phyloP scores from a whole-genome alignment of 2,113 vertebrate species.

The Sinosuthora webbiana region DNA sequence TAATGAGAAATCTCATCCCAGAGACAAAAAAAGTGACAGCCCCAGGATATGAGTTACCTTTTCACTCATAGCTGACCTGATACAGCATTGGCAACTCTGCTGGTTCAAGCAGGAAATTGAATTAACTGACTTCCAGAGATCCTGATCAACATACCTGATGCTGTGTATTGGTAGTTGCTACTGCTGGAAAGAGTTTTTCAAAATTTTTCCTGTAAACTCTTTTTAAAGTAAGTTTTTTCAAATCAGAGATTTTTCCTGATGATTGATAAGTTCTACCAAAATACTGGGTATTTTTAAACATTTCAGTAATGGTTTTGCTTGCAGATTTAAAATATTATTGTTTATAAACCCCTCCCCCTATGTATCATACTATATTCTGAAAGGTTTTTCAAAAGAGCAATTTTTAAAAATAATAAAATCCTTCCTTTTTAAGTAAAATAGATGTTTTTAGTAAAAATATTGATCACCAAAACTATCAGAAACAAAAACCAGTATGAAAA shows the following conservation, averaged over 20 bases:
- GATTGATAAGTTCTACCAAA: neutral
- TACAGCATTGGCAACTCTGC: neutral
- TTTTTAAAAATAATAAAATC: fast-evolving
- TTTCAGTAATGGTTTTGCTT: neutral
- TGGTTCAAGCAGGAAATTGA: neutral
- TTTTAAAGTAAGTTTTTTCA: neutral
- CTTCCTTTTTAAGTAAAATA: neutral
- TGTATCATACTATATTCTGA: neutral
- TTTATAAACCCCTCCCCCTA: fast-evolving
- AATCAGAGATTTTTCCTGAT: neutral
- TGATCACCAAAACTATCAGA: neutral
- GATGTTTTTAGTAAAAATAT: fast-evolving
- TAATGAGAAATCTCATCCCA: neutral
- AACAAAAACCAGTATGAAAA: neutral
- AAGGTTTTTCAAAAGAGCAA: neutral
- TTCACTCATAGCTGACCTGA: neutral
- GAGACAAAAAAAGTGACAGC: neutral
- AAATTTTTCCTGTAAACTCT: neutral
- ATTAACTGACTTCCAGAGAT: neutral
- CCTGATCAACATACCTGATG: neutral
- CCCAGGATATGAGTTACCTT: neutral
- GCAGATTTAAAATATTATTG: neutral
- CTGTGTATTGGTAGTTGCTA: neutral
- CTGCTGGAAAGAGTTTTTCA: neutral
- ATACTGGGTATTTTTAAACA: neutral